phyloP scores from a whole-genome alignment of 1,140 invertebrate species.

The Saccostrea cuccullata region DNA sequence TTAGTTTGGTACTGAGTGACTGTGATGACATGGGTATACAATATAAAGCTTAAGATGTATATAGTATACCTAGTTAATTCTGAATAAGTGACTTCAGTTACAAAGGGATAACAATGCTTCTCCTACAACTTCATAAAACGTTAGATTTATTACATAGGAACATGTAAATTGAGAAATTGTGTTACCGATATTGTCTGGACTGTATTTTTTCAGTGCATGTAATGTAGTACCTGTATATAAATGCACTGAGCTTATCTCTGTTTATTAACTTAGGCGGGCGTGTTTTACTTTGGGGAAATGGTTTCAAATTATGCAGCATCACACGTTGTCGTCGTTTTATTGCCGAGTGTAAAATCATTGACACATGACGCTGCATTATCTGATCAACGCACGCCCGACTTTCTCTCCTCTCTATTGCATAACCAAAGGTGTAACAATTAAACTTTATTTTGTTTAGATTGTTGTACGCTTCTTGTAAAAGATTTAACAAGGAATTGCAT shows the following conservation, averaged over 20 bases:
- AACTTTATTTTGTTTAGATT: neutral
- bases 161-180: too few relatives aligned
- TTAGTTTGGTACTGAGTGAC: too few relatives aligned
- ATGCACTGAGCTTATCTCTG: neutral
- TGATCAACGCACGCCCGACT: neutral
- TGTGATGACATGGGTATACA: too few relatives aligned
- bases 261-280: neutral
- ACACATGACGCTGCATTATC: neutral
- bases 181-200: too few relatives aligned
- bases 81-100: too few relatives aligned
- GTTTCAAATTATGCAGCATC: constrained; percentile 17
- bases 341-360: neutral
- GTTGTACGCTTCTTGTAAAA: neutral
- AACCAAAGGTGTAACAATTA: neutral
- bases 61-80: too few relatives aligned
- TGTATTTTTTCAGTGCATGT: too few relatives aligned
- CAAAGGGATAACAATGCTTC: too few relatives aligned
- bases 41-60: too few relatives aligned
- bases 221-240: too few relatives aligned
- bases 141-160: too few relatives aligned
- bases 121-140: too few relatives aligned
- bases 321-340: neutral
- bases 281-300: neutral
- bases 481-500: neutral
- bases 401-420: neutral